Evolutionary conservation across 2,888 invertebrate genomes (phyloP).

Genomic region (Griposia aprilina): DNA sequence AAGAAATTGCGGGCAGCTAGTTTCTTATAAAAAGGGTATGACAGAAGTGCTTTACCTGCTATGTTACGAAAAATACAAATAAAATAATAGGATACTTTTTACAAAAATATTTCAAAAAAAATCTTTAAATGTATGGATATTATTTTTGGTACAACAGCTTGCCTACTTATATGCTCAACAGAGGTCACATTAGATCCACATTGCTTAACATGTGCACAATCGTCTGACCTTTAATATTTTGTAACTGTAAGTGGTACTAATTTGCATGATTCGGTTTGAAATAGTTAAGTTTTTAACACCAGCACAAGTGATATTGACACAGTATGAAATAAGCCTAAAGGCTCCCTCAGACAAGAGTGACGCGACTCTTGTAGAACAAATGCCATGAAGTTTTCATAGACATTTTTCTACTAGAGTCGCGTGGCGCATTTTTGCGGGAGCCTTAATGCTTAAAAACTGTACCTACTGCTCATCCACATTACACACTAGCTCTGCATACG

Average conservation of each 20-base stretch:
- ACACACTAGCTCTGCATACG: too few relatives aligned
- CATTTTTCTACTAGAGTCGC: too few relatives aligned
- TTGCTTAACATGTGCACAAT: conserved; percentile 47
- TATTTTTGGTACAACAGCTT: background rate
- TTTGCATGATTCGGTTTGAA: conserved; percentile 42
- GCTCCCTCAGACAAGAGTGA: too few relatives aligned
- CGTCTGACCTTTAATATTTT: conserved; percentile 53
- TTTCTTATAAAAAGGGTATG: background rate
- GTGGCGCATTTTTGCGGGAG: too few relatives aligned
- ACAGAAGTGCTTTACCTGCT: background rate
- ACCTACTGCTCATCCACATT: too few relatives aligned
- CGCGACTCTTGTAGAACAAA: too few relatives aligned
- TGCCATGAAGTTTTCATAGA: too few relatives aligned
- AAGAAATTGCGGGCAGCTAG: background rate
- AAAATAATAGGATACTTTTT: background rate
- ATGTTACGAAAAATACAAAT: background rate
- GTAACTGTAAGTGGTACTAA: conserved; percentile 40
- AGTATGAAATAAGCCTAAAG: background rate
- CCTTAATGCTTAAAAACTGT: too few relatives aligned
- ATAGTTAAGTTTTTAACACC: conserved; percentile 5
- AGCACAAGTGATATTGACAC: background rate
- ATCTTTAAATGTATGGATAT: background rate
- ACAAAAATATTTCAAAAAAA: background rate
- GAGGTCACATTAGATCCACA: conserved; percentile 41
- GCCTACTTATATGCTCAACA: conserved; percentile 17